These are phyloP conservation scores for Sinhomidia bicolor DNA, from an alignment of 2,888 invertebrate genomes.

Conservation along the genomic window DNA sequence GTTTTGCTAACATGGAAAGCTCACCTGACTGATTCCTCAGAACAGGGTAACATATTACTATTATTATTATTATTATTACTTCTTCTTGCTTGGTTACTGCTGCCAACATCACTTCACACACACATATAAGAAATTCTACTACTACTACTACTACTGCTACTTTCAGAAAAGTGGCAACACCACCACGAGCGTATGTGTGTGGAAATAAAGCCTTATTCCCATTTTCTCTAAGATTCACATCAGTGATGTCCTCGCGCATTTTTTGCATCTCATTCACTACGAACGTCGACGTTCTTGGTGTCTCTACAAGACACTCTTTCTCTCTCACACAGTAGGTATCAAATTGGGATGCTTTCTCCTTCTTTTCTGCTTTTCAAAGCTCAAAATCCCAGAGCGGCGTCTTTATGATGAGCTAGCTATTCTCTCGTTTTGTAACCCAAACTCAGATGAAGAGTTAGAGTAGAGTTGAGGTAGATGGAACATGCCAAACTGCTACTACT, in stretches of 20 bases:
- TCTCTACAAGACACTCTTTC: not conserved
- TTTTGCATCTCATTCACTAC: slow-evolving; percentile 53
- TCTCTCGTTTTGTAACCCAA: slow-evolving; percentile 1
- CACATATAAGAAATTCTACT: too few species aligned
- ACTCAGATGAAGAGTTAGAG: not conserved
- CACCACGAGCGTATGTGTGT: not conserved
- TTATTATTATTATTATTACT: too few species aligned
- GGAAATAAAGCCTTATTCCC: not conserved
- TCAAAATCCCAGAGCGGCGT: slow-evolving; percentile 44
- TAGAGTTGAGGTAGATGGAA: too few species aligned
- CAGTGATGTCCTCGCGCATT: slow-evolving; percentile 28
- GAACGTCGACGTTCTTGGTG: too few species aligned
- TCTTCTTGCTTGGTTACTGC: too few species aligned
- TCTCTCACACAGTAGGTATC: slow-evolving; percentile 8
- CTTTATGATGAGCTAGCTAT: slow-evolving; percentile 30
- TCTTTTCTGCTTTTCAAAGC: not conserved
- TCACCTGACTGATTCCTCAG: slow-evolving; percentile 35
- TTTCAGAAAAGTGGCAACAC: not conserved
- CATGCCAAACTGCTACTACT: too few species aligned
- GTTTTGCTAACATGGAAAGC: not conserved
- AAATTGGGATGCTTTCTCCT: not conserved
- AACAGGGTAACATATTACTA: not conserved
- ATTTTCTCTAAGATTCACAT: slow-evolving; percentile 28
- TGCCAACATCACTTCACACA: too few species aligned
- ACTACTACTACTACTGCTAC: too few species aligned